Evolutionary conservation across 2,888 invertebrate genomes (phyloP), one percentile per base, ranked within the genome.

Genomic region (Tribolium freemani): DNA sequence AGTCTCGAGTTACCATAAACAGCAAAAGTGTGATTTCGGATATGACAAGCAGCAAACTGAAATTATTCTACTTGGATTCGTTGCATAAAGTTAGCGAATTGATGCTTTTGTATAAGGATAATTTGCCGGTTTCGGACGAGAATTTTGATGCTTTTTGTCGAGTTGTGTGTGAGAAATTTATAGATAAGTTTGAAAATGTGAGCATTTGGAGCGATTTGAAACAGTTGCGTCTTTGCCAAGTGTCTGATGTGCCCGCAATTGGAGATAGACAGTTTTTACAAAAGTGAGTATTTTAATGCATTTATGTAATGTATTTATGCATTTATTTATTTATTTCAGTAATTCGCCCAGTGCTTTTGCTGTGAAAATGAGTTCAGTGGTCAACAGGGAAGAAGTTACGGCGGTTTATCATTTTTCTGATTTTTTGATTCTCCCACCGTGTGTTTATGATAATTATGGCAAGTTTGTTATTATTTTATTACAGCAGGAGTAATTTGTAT

Each of bases 11-110:
- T 11, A 77, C 71, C 2, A 60, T 72, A 5, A 46, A 53, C 45
- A 30, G 68, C 9, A 75, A 48, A 10, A 6, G 21, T 11, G 11
- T 61, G 53, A 46, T 53, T 2, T 46, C 63, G 5, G 60, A 71
- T 21, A 31, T 70, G 20, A 48, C 46, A 58, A 45, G 48, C 11
- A 72, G 60, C 31, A 69, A 60, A 56, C 69, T 69, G 0, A 77
- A 78, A 68, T 71, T 80, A 31, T 69, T 67, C 1, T 81, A 78
- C 69, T 69, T 81, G 26, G 45, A 66, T 9, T 77, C 76, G 46
- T 67, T 80, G 20, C 79, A 81, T 56, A 60, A 76, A 48, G 74
- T 73, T 9, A 66, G 73, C 2, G 81, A 80, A 60, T 73, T 79
- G 16, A 75, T 78, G 45, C 77, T 72, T 71, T 70, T 81, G 13